Percentiles rank a stretch among this genome's conserved stretches.
Evolutionary conservation across 2,113 vertebrate species (phyloP).

Genomic region (Muntiacus muntjak): DNA sequence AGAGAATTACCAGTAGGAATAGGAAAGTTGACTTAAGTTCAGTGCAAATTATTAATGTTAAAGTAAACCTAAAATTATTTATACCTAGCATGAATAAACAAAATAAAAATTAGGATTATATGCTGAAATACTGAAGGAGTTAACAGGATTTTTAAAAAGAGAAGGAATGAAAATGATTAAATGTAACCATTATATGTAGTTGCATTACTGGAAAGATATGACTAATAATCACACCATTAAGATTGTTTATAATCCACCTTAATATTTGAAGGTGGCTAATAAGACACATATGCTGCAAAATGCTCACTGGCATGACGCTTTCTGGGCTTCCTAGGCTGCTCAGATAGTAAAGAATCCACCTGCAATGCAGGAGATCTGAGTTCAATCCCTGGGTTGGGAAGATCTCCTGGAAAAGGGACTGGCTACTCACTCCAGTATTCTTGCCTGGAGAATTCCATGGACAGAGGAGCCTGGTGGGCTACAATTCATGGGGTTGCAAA

Average conservation of each 20-base stretch:
- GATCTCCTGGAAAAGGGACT: background rate
- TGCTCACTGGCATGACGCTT: background rate
- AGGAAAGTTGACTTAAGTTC: background rate
- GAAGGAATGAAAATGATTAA: background rate
- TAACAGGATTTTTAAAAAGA: background rate
- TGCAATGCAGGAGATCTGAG: background rate
- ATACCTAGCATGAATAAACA: background rate
- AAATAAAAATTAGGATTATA: constrained; percentile 23
- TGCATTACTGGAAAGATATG: background rate
- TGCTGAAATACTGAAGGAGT: background rate
- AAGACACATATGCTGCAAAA: background rate
- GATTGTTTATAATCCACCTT: background rate
- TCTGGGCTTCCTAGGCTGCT: background rate
- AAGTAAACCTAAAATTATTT: constrained; percentile 17
- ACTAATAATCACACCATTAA: background rate
- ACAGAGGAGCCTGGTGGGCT: background rate
- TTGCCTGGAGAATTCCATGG: background rate
- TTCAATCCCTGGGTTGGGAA: background rate
- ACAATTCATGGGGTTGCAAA: background rate
- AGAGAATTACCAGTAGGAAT: background rate
- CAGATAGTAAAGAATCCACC: background rate
- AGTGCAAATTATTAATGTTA: background rate
- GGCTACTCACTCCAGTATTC: background rate
- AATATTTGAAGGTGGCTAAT: background rate
- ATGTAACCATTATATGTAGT: background rate